phyloP scores from a whole-genome alignment of 1,140 invertebrate genomes.

The Eurosta solidaginis region DNA sequence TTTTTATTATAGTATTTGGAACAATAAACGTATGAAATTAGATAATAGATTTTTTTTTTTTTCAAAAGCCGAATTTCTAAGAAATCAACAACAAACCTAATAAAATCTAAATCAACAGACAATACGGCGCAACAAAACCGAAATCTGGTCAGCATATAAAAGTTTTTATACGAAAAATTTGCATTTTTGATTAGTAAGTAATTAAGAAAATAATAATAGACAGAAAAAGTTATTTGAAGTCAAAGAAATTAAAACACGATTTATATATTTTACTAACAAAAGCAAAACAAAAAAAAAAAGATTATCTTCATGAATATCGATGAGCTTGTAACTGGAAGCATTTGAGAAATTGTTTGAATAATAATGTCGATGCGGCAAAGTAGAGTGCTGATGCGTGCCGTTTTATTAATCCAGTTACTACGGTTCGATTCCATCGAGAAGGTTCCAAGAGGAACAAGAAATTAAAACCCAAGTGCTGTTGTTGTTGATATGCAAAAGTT shows the following conservation, averaged over 20 bases:
- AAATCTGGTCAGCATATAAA: neutral
- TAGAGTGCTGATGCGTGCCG: no score
- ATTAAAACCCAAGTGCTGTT: no score
- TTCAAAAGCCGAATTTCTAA: no score
- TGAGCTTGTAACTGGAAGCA: neutral
- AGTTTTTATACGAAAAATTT: neutral
- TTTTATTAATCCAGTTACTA: no score
- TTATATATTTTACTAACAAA: neutral
- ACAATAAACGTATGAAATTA: no score
- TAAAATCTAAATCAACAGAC: neutral
- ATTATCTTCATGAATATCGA: neutral
- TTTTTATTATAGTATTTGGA: no score
- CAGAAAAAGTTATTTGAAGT: neutral
- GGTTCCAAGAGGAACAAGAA: no score
- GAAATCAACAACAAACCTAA: neutral
- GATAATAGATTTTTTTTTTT: neutral
- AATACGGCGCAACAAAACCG: neutral
- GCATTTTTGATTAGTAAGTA: constrained; percentile 22
- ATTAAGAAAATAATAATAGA: neutral
- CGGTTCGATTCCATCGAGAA: no score
- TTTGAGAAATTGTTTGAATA: neutral
- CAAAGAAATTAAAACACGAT: neutral
- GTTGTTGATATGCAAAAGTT: no score
- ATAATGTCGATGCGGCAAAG: neutral
- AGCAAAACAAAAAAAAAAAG: neutral